Evolutionary conservation across 2,797 vertebrate genomes (phyloP).

Genomic region (Limnodromus scolopaceus): DNA sequence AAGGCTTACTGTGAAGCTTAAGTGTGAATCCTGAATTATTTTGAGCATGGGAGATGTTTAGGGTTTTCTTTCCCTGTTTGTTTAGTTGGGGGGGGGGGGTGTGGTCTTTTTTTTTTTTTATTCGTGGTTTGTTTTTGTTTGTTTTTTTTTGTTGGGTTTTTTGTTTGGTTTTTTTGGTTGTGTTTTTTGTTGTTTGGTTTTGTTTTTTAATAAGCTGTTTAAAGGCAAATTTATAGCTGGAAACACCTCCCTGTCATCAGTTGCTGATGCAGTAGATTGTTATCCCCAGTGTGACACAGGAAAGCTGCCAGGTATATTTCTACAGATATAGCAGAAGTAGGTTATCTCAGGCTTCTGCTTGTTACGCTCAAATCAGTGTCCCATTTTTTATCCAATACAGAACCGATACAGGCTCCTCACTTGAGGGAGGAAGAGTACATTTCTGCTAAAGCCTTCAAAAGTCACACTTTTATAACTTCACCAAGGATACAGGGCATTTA

Average conservation of each 20-base stretch:
- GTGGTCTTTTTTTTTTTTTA: not conserved
- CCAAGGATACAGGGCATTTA: not conserved
- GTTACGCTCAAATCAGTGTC: not conserved
- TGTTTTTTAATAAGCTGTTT: not conserved
- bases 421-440: not conserved
- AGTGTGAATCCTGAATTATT: not conserved
- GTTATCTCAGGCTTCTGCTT: conserved; percentile 24
- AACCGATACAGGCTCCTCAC: not conserved
- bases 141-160: not conserved
- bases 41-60: not conserved
- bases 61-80: not conserved
- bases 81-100: no score
- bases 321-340: not conserved
- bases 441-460: conserved; percentile 22
- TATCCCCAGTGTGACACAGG: not conserved
- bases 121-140: not conserved
- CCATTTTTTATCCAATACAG: conserved; percentile 37
- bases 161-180: not conserved
- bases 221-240: not conserved
- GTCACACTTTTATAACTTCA: not conserved
- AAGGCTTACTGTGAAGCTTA: not conserved
- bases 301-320: conserved; percentile 3
- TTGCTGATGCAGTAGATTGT: not conserved
- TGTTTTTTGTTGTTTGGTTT: not conserved
- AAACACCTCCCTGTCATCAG: not conserved